Percentiles rank a stretch among this genome's conserved stretches.
phyloP scores from a whole-genome alignment of 2,888 invertebrate genomes.

The Caenorhabditis becei region DNA sequence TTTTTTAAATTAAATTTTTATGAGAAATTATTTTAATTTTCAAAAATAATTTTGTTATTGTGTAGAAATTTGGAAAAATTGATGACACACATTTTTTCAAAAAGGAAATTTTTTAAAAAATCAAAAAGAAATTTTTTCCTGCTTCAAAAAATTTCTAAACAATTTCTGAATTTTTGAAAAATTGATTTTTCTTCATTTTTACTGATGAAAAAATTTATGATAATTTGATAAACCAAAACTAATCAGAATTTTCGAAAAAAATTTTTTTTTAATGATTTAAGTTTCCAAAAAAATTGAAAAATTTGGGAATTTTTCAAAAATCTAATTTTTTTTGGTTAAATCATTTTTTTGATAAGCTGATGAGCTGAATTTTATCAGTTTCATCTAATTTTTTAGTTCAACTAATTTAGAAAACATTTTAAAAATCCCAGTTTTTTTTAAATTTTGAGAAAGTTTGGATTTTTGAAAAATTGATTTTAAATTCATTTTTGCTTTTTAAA shows the following conservation, averaged over 20 bases:
- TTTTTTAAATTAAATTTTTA: conserved; percentile 8
- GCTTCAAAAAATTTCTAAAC: too few relatives aligned
- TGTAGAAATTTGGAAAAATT: neutral
- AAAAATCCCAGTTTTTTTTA: too few relatives aligned
- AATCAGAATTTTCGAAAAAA: neutral
- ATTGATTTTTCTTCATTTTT: neutral
- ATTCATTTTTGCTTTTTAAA: neutral
- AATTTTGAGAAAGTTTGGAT: neutral
- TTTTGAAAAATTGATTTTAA: conserved; percentile 4
- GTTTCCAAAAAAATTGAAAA: too few relatives aligned
- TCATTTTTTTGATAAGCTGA: too few relatives aligned
- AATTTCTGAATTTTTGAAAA: neutral
- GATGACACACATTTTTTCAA: too few relatives aligned
- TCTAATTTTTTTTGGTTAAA: too few relatives aligned
- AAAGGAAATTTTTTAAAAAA: conserved; percentile 2
- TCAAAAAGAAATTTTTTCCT: neutral
- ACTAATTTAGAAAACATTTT: too few relatives aligned
- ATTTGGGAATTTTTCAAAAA: too few relatives aligned
- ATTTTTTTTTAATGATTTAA: neutral
- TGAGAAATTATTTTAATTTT: neutral
- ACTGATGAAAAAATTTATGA: neutral
- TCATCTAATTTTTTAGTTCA: too few relatives aligned
- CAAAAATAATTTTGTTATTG: too few relatives aligned
- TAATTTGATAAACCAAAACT: neutral
- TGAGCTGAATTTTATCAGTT: too few relatives aligned